These are phyloP conservation scores for Sycobia sp. DNA, from an alignment of 1,140 invertebrate genomes.

Conservation along the genomic window DNA sequence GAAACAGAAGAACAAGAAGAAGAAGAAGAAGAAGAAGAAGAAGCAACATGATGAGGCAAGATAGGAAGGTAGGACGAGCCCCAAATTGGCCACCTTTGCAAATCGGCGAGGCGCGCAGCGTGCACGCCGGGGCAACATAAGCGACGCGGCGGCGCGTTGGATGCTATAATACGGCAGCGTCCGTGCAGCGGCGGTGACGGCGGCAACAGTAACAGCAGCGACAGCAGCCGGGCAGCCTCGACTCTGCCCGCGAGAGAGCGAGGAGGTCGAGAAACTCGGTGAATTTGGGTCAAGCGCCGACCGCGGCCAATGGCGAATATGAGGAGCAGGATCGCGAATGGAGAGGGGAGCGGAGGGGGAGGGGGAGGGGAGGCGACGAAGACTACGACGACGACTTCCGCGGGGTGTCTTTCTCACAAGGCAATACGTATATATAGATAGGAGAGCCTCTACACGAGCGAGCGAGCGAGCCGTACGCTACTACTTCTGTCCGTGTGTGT, in stretches of 20 bases:
- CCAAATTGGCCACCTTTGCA: slow-evolving; percentile 21
- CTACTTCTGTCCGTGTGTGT: background rate
- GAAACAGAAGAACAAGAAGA: slow-evolving; percentile 5
- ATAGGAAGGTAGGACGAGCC: background rate
- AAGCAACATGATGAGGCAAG: background rate
- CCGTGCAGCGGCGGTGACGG: no score
- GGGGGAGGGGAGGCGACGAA: no score
- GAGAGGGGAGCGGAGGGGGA: no score
- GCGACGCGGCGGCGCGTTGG: no score
- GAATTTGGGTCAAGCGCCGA: slow-evolving; percentile 33
- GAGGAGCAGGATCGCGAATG: slow-evolving; percentile 21
- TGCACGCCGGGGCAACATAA: no score
- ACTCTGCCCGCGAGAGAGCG: no score
- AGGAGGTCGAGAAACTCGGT: slow-evolving; percentile 31
- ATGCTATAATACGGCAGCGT: no score
- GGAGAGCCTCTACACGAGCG: no score
- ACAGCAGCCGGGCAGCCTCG: background rate
- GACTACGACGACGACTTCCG: slow-evolving; percentile 15
- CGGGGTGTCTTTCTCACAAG: slow-evolving; percentile 33
- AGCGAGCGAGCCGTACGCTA: no score
- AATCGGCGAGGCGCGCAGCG: slow-evolving; percentile 7
- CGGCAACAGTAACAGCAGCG: slow-evolving; percentile 1
- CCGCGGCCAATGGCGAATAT: slow-evolving; percentile 27
- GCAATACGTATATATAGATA: no score
- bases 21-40: background rate